Evolutionary conservation across 2,113 vertebrate species (phyloP), one percentile per base, ranked within the genome.

Genomic region (Antidorcas marsupialis): DNA sequence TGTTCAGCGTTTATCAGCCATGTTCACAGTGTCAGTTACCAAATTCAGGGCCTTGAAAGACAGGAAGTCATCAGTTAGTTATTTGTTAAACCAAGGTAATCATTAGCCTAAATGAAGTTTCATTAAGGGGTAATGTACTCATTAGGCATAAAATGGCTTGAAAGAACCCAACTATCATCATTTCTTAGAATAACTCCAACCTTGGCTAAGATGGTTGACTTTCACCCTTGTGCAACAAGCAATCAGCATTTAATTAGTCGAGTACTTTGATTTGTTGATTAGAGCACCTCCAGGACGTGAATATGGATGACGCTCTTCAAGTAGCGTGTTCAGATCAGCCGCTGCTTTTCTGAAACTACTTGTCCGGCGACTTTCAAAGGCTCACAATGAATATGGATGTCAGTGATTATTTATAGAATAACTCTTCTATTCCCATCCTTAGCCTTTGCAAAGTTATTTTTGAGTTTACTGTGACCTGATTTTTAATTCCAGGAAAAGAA

Each of bases 191-290:
- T 95, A 97, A 97, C 97, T 97, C 94, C 96, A 95, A 55, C 89
- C 91, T 96, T 94, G 84, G 84, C 90, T 98, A 92, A 85, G 96
- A 98, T 94, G 97, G 97, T 93, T 98, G 98, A 97, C 98, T 98
- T 97, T 98, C 97, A 98, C 97, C 95, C 96, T 93, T 15, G 85
- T 98, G 97, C 97, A 97, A 90, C 97, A 97, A 98, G 98, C 98
- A 99, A 98, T 99, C 97, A 98, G 86, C 98, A 78, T 95, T 96
- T 98, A 99, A 98, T 99, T 99, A 98, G 98, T 96, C 0, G 87
- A 95, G 94, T 91, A 67, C 96, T 98, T 98, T 98, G 98, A 98
- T 98, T 98, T 98, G 98, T 89, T 99, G 98, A 99, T 99, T 98
- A 97, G 96, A 93, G 95, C 76, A 71, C 95, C 98, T 92, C 87